These are phyloP conservation scores for Macrophya alboannulata DNA, from an alignment of 2,888 invertebrate species.

Conservation along the genomic window DNA sequence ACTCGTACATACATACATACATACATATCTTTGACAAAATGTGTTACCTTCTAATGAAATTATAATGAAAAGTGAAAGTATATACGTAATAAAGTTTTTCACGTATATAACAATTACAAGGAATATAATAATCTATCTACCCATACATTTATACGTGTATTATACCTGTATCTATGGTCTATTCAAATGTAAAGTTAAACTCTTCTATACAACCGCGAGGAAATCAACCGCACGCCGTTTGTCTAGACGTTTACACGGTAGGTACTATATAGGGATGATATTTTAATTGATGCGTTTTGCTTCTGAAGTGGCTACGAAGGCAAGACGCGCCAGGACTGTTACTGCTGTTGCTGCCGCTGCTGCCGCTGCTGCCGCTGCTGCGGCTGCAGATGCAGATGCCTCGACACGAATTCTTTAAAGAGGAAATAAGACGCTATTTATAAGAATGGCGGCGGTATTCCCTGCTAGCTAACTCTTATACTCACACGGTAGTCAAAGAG, in stretches of 20 bases:
- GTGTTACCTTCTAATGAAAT: not conserved
- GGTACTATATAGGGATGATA: conserved; percentile 26
- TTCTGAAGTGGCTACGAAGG: conserved; percentile 31
- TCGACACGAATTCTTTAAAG: conserved; percentile 49
- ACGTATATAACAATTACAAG: not conserved
- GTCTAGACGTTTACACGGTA: conserved; percentile 44
- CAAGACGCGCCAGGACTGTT: not conserved
- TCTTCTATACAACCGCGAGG: not conserved
- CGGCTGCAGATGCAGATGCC: conserved; percentile 27
- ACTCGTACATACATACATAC: not conserved
- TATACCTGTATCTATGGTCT: not conserved
- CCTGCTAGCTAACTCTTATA: conserved; percentile 14
- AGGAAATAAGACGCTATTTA: conserved; percentile 52
- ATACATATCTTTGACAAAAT: not conserved
- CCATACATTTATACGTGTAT: too few relatives aligned
- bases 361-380: not conserved
- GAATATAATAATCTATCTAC: not conserved
- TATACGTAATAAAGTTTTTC: not conserved
- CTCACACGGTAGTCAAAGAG: conserved; percentile 23
- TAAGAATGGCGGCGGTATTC: conserved; percentile 39
- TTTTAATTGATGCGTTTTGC: conserved; percentile 50
- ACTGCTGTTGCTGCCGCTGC: not conserved
- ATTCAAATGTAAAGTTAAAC: conserved; percentile 31
- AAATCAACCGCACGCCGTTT: conserved; percentile 2
- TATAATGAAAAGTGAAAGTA: conserved; percentile 5